Evolutionary conservation across 2,888 invertebrate species (phyloP).

Genomic region (Melinaea menophilus): DNA sequence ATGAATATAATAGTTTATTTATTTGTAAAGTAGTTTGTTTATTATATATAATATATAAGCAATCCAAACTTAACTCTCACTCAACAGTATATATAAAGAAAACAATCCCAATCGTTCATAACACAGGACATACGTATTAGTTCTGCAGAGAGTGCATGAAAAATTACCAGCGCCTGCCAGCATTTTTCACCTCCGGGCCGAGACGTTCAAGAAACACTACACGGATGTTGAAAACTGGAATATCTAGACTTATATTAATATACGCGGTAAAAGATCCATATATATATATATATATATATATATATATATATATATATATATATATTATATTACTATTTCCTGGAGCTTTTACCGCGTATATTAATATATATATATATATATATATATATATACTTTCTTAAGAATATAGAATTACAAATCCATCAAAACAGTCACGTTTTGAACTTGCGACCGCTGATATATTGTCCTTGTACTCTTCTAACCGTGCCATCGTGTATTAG

Average conservation of each 20-base stretch:
- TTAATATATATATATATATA: no score
- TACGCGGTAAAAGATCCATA: neutral
- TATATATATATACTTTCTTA: neutral
- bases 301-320: neutral
- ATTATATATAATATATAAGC: no score
- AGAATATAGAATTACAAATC: neutral
- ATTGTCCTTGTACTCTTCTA: no score
- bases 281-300: neutral
- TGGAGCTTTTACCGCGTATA: no score
- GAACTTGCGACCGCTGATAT: no score
- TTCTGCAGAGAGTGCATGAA: constrained; percentile 28
- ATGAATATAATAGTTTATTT: no score
- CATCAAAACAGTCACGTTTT: no score
- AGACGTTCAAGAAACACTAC: constrained; percentile 23
- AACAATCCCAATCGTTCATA: constrained; percentile 24
- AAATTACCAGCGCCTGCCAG: constrained; percentile 30
- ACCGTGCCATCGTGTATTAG: no score
- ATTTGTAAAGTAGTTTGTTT: no score
- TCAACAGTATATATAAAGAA: no score
- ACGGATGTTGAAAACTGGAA: constrained; percentile 20
- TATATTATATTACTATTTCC: no score
- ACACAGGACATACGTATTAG: constrained; percentile 30
- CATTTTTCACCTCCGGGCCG: constrained; percentile 34
- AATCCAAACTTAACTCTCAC: no score
- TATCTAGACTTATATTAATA: neutral